Evolutionary conservation across 2,888 invertebrate species (phyloP).

Genomic region (Serrognathus titanus): DNA sequence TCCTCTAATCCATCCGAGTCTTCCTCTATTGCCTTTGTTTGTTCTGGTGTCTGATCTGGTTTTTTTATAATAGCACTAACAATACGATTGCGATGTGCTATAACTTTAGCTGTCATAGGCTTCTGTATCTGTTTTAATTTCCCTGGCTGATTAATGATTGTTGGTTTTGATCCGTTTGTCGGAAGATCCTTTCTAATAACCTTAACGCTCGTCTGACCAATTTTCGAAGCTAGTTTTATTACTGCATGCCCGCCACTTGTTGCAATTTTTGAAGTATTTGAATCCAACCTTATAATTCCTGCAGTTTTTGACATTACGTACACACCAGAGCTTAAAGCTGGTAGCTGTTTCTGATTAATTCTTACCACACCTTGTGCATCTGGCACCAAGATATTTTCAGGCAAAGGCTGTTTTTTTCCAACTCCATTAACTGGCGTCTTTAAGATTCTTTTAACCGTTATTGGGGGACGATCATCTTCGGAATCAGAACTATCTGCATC

Average conservation of each 20-base stretch:
- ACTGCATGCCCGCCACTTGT: conserved; percentile 45
- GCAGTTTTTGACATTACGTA: conserved; percentile 76
- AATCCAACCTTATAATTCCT: conserved; percentile 69
- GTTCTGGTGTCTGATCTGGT: conserved; percentile 17
- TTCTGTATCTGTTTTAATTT: conserved; percentile 13
- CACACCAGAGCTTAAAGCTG: conserved; percentile 60
- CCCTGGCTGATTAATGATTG: conserved; percentile 12
- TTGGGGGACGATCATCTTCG: conserved; percentile 27
- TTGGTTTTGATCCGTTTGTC: conserved; percentile 23
- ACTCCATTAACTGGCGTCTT: conserved; percentile 31
- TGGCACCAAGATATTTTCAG: conserved; percentile 49
- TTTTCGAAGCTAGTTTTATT: conserved; percentile 51
- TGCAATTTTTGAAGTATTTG: conserved; percentile 47
- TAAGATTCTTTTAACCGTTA: conserved; percentile 23
- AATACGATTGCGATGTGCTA: conserved; percentile 11
- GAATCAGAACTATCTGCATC: conserved; percentile 40
- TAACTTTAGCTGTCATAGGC: conserved; percentile 13
- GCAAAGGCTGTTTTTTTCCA: conserved; percentile 32
- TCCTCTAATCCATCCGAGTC: conserved; percentile 61
- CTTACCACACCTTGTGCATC: conserved; percentile 68
- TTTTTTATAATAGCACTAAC: conserved; percentile 22
- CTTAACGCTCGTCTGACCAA: conserved; percentile 52
- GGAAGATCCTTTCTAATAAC: conserved; percentile 43
- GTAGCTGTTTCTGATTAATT: conserved; percentile 71
- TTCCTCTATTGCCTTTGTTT: conserved; percentile 31